phyloP scores from a whole-genome alignment of 2,888 invertebrate species.

The Diabrotica balteata region DNA sequence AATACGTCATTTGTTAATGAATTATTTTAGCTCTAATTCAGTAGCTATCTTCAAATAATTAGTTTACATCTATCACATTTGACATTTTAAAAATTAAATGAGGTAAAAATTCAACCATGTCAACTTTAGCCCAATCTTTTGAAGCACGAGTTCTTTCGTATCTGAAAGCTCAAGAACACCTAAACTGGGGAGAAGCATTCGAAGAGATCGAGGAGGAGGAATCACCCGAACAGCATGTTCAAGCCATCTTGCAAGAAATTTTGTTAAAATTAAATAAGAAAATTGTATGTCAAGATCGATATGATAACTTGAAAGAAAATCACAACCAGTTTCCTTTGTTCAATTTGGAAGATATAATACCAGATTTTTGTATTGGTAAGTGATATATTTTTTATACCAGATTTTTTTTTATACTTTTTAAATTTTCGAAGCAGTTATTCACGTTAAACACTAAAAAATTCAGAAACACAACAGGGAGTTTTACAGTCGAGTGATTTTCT shows the following conservation, averaged over 20 bases:
- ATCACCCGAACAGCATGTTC: conserved; percentile 11
- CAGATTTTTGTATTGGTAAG: conserved; percentile 52
- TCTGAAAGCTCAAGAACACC: conserved; percentile 5
- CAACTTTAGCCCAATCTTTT: background rate
- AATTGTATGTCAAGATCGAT: conserved; percentile 45
- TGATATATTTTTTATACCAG: background rate
- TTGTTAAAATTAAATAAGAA: conserved; percentile 47
- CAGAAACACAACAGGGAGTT: no score
- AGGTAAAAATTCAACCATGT: background rate
- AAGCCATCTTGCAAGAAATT: conserved; percentile 46
- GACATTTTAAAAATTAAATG: conserved; percentile 7
- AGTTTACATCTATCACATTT: background rate
- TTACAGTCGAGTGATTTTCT: no score
- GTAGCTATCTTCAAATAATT: no score
- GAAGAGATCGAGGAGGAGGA: background rate
- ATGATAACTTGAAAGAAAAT: conserved; percentile 42
- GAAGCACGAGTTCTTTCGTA: conserved; percentile 12
- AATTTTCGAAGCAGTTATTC: no score
- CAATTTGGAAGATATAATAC: conserved; percentile 44
- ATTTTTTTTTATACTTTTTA: no score
- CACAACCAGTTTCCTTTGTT: conserved; percentile 53
- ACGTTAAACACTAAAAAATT: no score
- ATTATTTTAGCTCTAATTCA: no score
- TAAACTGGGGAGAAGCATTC: background rate
- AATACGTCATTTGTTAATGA: no score